Conservation (phyloP, 2,113 vertebrate species). For the Oncorhynchus keta region DNA sequence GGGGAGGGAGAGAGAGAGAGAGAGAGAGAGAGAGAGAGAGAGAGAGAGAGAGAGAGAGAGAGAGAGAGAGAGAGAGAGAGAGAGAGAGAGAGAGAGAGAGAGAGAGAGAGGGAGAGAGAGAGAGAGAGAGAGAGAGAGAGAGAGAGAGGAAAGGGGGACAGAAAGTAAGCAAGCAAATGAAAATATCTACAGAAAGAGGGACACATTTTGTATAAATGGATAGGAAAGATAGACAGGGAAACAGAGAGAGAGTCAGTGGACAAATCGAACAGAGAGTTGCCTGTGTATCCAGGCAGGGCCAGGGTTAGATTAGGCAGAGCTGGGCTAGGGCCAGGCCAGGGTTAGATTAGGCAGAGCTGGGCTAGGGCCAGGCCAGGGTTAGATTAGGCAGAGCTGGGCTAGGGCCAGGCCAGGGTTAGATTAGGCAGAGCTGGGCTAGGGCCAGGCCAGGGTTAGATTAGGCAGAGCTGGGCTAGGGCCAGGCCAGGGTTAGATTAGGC, state of each 20-base stretch:
- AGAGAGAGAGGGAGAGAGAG: background rate
- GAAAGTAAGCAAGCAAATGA: constrained; percentile 10
- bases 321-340: background rate
- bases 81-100: background rate
- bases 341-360: too few relatives aligned
- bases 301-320: background rate
- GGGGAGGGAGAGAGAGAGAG: background rate
- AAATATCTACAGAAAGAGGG: constrained; percentile 29
- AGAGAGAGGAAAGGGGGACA: background rate
- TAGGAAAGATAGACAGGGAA: too few relatives aligned
- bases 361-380: background rate
- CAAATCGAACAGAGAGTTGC: background rate
- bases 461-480: too few relatives aligned
- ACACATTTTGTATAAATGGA: constrained; percentile 25
- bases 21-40: background rate
- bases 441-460: too few relatives aligned
- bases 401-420: background rate
- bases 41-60: background rate
- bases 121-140: background rate
- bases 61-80: too few relatives aligned
- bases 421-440: too few relatives aligned
- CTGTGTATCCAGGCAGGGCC: background rate
- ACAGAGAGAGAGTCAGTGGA: constrained; percentile 16
- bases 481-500: background rate
- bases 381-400: too few relatives aligned